Evolutionary conservation across 2,797 vertebrate genomes (phyloP), one percentile per base, ranked within the genome.

Genomic region (Acrocephalus scirpaceus): DNA sequence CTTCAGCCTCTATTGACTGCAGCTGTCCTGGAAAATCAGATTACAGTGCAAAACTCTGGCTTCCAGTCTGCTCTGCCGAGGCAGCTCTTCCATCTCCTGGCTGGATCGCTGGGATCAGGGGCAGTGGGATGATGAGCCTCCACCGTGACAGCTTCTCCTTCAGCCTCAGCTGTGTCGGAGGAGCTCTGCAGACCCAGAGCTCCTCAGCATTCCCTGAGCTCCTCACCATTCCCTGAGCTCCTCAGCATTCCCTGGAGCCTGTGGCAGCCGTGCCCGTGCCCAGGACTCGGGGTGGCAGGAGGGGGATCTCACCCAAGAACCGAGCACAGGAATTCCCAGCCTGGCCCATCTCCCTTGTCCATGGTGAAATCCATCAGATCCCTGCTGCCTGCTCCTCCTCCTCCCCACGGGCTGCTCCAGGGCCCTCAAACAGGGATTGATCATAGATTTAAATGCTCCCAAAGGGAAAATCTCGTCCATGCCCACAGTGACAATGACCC

Each of bases 11-110:
- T 74, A 30, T 86, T 36, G 91, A 91, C 71, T 73, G 84, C 92
- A 93, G 89, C 94, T 85, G 74, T 56, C 74, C 81, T 2, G 4
- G 91, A 92, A 95, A 95, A 95, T 91, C 71, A 79, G 89, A 93
- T 96, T 92, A 95, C 19, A 56, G 61, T 5, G 53, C 83, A 78
- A 45, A 93, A 45, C 26, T 21, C n/a, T 76, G 95, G 60, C 67
- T 66, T 20, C 0, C 10, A 73, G 78, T 62, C 91, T 93, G 67
- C 86, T 89, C 71, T 45, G 67, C 65, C 13, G 1, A 62, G 84
- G 58, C 74, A 73, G 62, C 44, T 69, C 80, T 40, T 92, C 82
- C 51, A 38, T 83, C 79, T 95, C 72, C 69, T 1, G 10, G 54
- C 70, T 44, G 18, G 48, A 66, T 36, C 0, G 2, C 26, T 9